Percentiles rank a stretch among this genome's conserved stretches.
Conservation (phyloP, 2,888 invertebrate species). For the Chalcosyrphus nemorum region DNA sequence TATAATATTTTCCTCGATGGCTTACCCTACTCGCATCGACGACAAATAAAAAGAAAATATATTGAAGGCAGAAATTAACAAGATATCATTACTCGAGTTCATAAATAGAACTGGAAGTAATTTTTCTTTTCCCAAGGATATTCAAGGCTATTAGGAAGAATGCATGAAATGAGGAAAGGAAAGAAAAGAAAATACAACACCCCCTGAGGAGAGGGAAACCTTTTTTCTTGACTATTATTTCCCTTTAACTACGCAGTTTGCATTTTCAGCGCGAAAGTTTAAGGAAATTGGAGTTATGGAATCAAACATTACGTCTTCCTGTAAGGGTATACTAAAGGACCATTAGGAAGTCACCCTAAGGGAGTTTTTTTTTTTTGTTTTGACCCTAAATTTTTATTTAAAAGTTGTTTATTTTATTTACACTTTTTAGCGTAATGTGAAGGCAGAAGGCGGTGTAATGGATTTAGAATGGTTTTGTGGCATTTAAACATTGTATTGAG, state of each 20-base stretch:
- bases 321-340: not conserved
- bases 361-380: not conserved
- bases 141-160: not conserved
- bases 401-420: too few relatives aligned
- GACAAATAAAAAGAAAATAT: not conserved
- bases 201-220: not conserved
- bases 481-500: too few relatives aligned
- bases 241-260: not conserved
- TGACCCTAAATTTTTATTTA: not conserved
- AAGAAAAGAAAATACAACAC: not conserved
- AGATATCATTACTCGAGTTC: conserved; percentile 3
- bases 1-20: not conserved
- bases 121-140: not conserved
- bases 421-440: too few relatives aligned
- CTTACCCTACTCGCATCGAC: not conserved
- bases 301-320: not conserved
- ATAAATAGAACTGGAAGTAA: conserved; percentile 9
- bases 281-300: not conserved
- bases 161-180: not conserved
- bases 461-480: too few relatives aligned
- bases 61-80: not conserved
- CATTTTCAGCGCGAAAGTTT: not conserved
- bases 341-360: not conserved
- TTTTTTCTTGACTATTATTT: not conserved
- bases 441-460: too few relatives aligned